Evolutionary conservation across 2,797 vertebrate species (phyloP).

Genomic region (Alfaro cultratus): DNA sequence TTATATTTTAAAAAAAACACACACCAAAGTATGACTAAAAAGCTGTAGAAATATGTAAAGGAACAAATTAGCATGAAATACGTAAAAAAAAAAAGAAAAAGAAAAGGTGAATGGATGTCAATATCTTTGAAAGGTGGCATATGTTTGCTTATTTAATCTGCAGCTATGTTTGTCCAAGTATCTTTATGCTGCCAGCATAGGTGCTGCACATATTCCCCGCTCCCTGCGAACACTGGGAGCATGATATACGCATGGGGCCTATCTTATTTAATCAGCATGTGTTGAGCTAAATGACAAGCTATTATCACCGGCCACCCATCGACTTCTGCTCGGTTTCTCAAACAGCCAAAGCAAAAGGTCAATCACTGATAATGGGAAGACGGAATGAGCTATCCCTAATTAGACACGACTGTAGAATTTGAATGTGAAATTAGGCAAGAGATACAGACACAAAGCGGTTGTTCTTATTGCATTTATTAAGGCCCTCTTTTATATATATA

Average conservation of each 20-base stretch:
- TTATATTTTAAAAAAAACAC: neutral
- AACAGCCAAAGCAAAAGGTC: conserved; percentile 78
- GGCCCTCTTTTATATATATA: conserved; percentile 15
- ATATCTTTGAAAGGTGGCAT: neutral
- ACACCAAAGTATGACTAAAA: neutral
- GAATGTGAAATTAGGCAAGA: conserved; percentile 63
- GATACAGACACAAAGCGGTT: conserved; percentile 35
- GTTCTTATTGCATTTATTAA: conserved; percentile 38
- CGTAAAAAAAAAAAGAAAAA: neutral
- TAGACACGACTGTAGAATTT: conserved; percentile 71
- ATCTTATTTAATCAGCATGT: conserved; percentile 84
- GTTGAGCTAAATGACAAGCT: conserved; percentile 69
- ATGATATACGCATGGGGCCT: conserved; percentile 38
- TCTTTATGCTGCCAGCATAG: conserved; percentile 39
- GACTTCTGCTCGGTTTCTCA: conserved; percentile 70
- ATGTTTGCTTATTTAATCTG: conserved; percentile 36
- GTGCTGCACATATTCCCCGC: conserved; percentile 44
- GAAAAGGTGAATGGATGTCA: neutral
- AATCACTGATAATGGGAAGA: conserved; percentile 78
- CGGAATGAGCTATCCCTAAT: conserved; percentile 71
- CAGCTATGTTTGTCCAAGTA: conserved; percentile 45
- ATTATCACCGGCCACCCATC: conserved; percentile 72
- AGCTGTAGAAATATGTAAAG: neutral
- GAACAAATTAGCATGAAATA: neutral
- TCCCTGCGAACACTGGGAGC: conserved; percentile 54